Base-by-base conservation (phyloP, 2,113 vertebrate genomes). In the Bos indicus region DNA sequence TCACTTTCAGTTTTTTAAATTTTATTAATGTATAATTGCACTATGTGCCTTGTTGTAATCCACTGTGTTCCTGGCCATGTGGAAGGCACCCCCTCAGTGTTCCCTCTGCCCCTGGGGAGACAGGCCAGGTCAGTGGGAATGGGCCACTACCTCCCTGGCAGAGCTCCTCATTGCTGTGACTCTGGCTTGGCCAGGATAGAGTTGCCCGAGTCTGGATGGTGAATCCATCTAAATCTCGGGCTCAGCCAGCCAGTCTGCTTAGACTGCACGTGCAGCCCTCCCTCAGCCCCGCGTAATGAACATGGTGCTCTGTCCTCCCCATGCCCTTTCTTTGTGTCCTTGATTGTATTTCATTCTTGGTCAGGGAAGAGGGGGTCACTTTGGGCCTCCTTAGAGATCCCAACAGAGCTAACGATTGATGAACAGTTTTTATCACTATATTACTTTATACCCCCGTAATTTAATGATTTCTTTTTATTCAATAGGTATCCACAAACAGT, bases 401-500 rank as follows among this genome's bases (percentile, higher is more conserved):
- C 56, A 48, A 33, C 11, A 90, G 46, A 95, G 60, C 28, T 67
- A 87, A 92, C 33, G 83, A 56, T 12, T 95, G 17, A 91, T 26
- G 21, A 67, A 36, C 7, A 46, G 15, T 52, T 93, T 91, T 93
- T 94, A 28, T 84, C 52, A 48, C 67, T 74, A 10, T 6, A 36
- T 90, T 83, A 88, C 46, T 94, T 95, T 91, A 54, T 80, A 48
- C 5, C 74, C 84, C 12, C n/a, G 13, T 97, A 84, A 95, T 60
- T 88, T 87, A 85, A 86, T 91, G 60, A 54, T 33, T 91, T 96
- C 3, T 96, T 95, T 94, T 97, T 94, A 80, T 97, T 90, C 82
- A 91, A 5, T 93, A 98, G 86, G 81, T 0, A 10, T 91, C 11
- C 9, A 96, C 96, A 84, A 97, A 87, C 4, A 60, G 86, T 62